Evolutionary conservation across 2,113 vertebrate species (phyloP), one percentile per base, ranked within the genome.

Genomic region (Narcine bancroftii): DNA sequence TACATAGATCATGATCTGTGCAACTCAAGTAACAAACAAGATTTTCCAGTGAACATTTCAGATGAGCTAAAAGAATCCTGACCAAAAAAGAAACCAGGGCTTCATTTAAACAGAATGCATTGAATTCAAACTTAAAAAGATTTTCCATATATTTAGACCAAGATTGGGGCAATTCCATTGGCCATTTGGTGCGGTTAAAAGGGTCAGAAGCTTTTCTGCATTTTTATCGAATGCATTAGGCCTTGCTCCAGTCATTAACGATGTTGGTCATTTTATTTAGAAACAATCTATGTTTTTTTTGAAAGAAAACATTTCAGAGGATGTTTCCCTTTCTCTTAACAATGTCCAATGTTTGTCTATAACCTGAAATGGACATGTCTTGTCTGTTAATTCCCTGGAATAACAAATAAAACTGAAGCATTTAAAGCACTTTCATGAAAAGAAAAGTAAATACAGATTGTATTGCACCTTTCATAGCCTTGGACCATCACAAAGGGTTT

Each of bases 331-430:
- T 87, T 63, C 17, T 60, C 53, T 15, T n/a, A 87, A 87, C 53
- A 63, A 17, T 53, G 60, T 87, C 45, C 45, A 81, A 50, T 81
- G 53, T 87, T 63, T 63, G 33, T 60, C 6, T 87, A 56, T n/a
- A 60, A 79, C 19, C 21, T 26, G 26, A 79, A 79, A 81, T 50
- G 53, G 33, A 50, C n/a, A 87, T 21, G 53, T 36, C 53, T 87
- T 39, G 53, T 21, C 53, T 60, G 81, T 56, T 36, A 60, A 24
- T 87, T 87, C 81, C 53, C 81, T n/a, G 53, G 81, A 60, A 87
- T 87, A 56, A 63, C 81, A 87, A 60, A 87, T 60, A 63, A 17
- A 87, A 87, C 56, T 85, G 33, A 39, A 87, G 33, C 56, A 36
- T 36, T 87, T 19, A 39, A 7, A 87, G 19, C 53, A 39, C 81